Evolutionary conservation across 2,888 invertebrate species (phyloP).

Genomic region (Pegoplata infirma): DNA sequence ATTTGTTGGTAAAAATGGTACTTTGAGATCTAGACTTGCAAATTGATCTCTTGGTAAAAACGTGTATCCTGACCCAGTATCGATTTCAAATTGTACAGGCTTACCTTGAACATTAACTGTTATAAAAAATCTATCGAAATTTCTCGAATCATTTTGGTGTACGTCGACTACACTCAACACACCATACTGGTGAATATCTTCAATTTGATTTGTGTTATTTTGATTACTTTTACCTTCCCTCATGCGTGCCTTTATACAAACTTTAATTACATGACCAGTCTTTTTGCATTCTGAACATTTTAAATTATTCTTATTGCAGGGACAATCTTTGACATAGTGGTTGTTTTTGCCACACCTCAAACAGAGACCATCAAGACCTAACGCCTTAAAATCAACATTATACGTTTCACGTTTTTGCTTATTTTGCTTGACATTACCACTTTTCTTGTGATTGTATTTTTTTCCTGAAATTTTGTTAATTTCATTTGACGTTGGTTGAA

Average conservation of each 20-base stretch:
- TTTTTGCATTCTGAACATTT: slow-evolving; percentile 32
- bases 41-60: slow-evolving; percentile 14
- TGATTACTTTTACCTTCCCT: slow-evolving; percentile 9
- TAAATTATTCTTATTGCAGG: slow-evolving; percentile 32
- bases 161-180: slow-evolving; percentile 15
- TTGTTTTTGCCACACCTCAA: slow-evolving; percentile 33
- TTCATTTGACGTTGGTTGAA: not conserved
- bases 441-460: not conserved
- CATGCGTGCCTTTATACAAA: slow-evolving; percentile 28
- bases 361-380: slow-evolving; percentile 21
- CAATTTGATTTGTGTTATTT: slow-evolving; percentile 12
- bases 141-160: slow-evolving; percentile 5
- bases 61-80: slow-evolving; percentile 28
- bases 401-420: no score
- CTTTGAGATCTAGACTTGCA: slow-evolving; percentile 20
- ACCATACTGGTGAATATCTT: slow-evolving; percentile 9
- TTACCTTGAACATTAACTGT: slow-evolving; percentile 32
- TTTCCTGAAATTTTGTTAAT: slow-evolving; percentile 32
- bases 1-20: slow-evolving; percentile 21
- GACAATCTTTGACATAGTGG: slow-evolving; percentile 37
- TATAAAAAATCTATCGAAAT: slow-evolving; percentile 18
- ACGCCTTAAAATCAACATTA: slow-evolving; percentile 22
- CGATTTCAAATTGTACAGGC: slow-evolving; percentile 23
- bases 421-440: not conserved
- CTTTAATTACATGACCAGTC: slow-evolving; percentile 26